Evolutionary conservation across 2,797 vertebrate species (phyloP), one percentile per base, ranked within the genome.

Genomic region (Micromesistius poutassou): DNA sequence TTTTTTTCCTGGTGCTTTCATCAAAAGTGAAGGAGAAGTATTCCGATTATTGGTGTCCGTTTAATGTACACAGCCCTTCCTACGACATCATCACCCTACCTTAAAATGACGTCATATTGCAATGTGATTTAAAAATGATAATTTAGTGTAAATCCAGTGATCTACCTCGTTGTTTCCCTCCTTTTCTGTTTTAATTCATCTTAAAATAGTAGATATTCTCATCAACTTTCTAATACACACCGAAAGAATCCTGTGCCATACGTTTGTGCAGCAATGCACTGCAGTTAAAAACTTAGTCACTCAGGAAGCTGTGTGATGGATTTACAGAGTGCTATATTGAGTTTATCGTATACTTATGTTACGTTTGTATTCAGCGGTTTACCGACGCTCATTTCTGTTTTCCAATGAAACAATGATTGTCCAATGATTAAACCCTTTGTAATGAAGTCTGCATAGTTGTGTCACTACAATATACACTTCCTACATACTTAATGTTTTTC

Each of bases 101-200:
- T 50, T 50, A 22, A 46, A 13, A 55, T 55, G 50, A 55, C 22
- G 50, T 55, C 16, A 62, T 13, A 25, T 25, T 25, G n/a, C 55
- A 25, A 25, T 62, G 55, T 62, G 55, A 62, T 62, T 25, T 62
- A n/a, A 25, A 62, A 62, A 62, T n/a, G 8, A 30, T 25, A 28
- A 30, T 13, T 31, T 16, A 12, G 68, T 71, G 68, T 9, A 30
- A 74, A 78, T 73, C 33, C 38, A 74, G 31, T 36, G 73, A 78
- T 83, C 87, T 89, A 87, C 89, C 87, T 90, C 87, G 73, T 82
- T 0, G 30, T 79, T 82, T 78, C 33, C 28, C 40, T 73, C 46
- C 30, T 46, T 33, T 30, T 46, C n/a, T 42, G 25, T 22, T 31
- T 75, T 25, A 31, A 62, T 7, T 74, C 31, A 35, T 28, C 55